Conservation (phyloP, 2,113 vertebrate genomes). For the Semnornis frantzii region DNA sequence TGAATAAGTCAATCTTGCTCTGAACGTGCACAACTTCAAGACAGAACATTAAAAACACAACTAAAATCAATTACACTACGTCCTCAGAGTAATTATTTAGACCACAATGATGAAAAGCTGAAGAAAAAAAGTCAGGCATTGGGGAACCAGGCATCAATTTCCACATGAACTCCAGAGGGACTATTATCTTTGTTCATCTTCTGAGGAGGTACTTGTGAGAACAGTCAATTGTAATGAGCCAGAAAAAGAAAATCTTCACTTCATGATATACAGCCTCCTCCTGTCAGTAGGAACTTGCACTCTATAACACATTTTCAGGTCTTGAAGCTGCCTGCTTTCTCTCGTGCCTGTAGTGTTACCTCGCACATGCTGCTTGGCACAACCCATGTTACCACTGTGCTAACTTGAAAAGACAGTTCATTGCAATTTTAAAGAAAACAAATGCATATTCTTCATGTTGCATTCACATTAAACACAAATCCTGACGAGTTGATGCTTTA, state of each 20-base stretch:
- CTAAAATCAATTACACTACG: not conserved
- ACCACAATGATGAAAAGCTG: not conserved
- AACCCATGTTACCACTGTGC: not conserved
- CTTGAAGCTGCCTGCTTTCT: not conserved
- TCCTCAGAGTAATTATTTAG: not conserved
- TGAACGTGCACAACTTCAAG: not conserved
- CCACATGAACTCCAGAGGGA: conserved; percentile 4
- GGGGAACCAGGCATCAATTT: not conserved
- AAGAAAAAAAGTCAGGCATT: not conserved
- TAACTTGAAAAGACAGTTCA: not conserved
- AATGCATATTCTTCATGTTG: not conserved
- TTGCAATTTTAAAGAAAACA: not conserved
- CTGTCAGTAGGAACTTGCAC: not conserved
- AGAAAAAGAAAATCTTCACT: conserved; percentile 33
- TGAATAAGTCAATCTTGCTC: not conserved
- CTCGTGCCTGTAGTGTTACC: not conserved
- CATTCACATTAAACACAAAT: not conserved
- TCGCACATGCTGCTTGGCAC: not conserved
- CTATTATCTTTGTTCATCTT: not conserved
- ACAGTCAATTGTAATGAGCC: not conserved
- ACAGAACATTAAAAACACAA: not conserved
- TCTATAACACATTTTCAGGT: not conserved
- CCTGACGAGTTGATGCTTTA: not conserved
- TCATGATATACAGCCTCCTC: not conserved
- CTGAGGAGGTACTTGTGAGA: conserved; percentile 30